Conservation (phyloP, 2,113 vertebrate genomes). For the Strix uralensis region DNA sequence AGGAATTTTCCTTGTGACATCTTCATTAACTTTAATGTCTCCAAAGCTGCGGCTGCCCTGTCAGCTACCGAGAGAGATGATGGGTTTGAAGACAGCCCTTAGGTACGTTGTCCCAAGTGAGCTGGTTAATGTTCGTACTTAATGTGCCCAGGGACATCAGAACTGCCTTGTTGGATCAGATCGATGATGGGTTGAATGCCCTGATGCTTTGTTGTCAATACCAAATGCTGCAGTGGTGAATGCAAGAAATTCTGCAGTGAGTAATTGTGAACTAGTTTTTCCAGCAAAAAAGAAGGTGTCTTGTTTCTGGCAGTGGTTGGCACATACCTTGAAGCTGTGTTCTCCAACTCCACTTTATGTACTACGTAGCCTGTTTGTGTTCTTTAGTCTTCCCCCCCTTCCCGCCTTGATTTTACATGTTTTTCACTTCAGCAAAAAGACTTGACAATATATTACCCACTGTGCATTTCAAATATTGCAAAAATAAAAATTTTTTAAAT, state of each 20-base stretch:
- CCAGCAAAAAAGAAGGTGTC: neutral
- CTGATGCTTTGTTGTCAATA: neutral
- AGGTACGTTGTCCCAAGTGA: neutral
- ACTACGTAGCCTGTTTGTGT: neutral
- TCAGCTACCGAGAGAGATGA: neutral
- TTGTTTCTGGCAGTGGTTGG: neutral
- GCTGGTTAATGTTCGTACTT: neutral
- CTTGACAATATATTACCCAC: neutral
- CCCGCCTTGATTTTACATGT: neutral
- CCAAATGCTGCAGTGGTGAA: neutral
- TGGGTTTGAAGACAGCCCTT: neutral
- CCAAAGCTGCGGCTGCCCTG: neutral
- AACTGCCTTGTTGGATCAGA: neutral
- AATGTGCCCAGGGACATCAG: neutral
- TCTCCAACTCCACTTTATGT: neutral
- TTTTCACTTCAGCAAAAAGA: neutral
- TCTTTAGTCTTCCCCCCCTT: neutral
- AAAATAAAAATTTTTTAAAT: neutral
- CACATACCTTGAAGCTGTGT: neutral
- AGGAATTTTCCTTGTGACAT: slow-evolving; percentile 19
- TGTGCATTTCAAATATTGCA: neutral
- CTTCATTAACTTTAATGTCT: slow-evolving; percentile 30
- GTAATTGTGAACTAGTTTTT: neutral
- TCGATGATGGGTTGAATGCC: neutral
- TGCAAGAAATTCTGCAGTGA: neutral